Percentiles rank a stretch among this genome's conserved stretches.
Evolutionary conservation across 1,140 invertebrate genomes (phyloP).

Genomic region (Augochlora pura): DNA sequence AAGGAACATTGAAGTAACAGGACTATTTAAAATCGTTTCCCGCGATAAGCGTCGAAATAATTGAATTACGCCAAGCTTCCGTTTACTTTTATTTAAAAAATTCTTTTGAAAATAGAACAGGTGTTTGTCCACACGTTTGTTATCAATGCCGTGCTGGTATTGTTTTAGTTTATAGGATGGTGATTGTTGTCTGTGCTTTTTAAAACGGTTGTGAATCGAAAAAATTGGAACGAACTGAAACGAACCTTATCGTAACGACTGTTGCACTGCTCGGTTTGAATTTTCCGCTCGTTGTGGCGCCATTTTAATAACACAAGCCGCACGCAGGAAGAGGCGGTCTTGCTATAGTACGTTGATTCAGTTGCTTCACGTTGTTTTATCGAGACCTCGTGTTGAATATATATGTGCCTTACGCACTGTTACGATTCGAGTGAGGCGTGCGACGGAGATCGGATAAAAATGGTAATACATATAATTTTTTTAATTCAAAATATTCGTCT

Average conservation of each 20-base stretch:
- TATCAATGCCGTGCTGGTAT: background rate
- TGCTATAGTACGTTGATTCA: too few species aligned
- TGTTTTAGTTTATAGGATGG: background rate
- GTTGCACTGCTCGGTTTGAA: background rate
- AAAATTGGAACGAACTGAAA: background rate
- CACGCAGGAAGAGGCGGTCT: background rate
- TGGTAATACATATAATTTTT: conserved; percentile 1
- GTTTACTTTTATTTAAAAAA: background rate
- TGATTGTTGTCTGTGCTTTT: background rate
- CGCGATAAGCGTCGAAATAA: too few species aligned
- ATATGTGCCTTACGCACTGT: background rate
- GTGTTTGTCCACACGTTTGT: background rate
- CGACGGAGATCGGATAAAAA: background rate
- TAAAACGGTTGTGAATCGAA: too few species aligned
- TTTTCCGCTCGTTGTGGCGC: conserved; percentile 1
- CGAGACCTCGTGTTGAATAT: background rate
- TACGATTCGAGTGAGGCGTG: background rate
- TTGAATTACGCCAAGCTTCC: too few species aligned
- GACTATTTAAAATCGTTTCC: too few species aligned
- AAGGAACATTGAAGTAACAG: too few species aligned
- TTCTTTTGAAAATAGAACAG: background rate
- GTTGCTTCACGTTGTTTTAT: background rate
- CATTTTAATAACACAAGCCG: conserved; percentile 9
- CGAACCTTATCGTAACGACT: background rate
- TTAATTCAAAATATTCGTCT: background rate